These are phyloP conservation scores for Myrmecobius fasciatus DNA, from an alignment of 2,113 vertebrate species.

Conservation along the genomic window DNA sequence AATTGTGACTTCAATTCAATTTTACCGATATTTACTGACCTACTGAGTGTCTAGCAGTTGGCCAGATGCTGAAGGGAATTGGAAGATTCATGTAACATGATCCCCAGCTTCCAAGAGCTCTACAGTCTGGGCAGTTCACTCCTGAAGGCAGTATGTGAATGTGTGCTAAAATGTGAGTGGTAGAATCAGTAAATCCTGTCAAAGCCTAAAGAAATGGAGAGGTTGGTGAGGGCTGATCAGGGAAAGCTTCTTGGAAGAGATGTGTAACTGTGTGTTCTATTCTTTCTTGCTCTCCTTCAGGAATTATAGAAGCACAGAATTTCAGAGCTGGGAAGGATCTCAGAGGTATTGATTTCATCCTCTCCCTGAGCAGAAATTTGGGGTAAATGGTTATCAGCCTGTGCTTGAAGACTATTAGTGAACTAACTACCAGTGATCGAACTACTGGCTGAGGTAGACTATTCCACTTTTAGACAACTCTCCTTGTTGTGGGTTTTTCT, in stretches of 20 bases:
- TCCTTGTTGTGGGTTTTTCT: background rate
- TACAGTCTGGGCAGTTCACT: background rate
- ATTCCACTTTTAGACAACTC: background rate
- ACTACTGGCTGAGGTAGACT: background rate
- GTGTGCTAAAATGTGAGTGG: background rate
- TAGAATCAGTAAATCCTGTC: background rate
- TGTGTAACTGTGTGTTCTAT: background rate
- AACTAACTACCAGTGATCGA: background rate
- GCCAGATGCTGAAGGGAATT: background rate
- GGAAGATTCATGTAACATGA: background rate
- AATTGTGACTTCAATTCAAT: background rate
- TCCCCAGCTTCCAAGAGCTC: background rate
- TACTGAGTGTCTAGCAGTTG: background rate
- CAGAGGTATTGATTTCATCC: background rate
- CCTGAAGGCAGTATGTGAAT: background rate
- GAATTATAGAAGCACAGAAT: background rate
- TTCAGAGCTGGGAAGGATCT: background rate
- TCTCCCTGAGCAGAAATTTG: background rate
- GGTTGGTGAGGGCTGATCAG: background rate
- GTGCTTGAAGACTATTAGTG: background rate
- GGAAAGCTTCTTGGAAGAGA: background rate
- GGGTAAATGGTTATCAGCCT: background rate
- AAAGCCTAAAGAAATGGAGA: background rate
- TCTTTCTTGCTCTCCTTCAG: background rate
- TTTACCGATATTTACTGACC: background rate